A percentile compares a stretch with the other conserved stretches of the same genome.
Conservation (phyloP, 2,888 invertebrate genomes). For the Drosophila dives region DNA sequence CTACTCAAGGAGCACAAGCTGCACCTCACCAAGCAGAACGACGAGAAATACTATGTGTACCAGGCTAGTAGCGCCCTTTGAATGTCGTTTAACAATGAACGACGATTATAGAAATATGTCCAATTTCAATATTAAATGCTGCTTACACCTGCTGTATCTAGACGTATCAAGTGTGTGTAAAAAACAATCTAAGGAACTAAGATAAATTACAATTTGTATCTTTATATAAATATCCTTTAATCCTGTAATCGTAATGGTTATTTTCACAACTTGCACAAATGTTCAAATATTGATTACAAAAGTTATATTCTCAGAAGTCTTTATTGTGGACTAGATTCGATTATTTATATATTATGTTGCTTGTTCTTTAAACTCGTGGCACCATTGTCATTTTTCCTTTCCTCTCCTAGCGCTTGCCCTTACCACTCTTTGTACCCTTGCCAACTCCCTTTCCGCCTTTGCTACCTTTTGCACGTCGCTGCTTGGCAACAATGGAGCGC, state of each 20-base stretch:
- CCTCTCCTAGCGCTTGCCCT: constrained; percentile 35
- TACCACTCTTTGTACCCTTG: constrained; percentile 50
- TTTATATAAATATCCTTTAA: background rate
- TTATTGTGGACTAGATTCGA: too few relatives aligned
- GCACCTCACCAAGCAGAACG: constrained; percentile 84
- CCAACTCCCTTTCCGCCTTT: constrained; percentile 45
- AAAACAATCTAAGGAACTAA: background rate
- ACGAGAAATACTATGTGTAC: constrained; percentile 70
- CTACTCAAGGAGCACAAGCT: constrained; percentile 90
- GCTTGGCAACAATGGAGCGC: constrained; percentile 86
- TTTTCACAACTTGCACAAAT: too few relatives aligned
- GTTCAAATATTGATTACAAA: too few relatives aligned
- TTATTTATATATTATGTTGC: too few relatives aligned
- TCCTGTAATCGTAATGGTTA: too few relatives aligned
- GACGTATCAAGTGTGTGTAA: background rate
- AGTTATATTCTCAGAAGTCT: too few relatives aligned
- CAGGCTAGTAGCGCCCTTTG: constrained; percentile 67
- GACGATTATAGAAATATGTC: too few relatives aligned
- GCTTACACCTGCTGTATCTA: too few relatives aligned
- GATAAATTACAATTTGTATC: background rate
- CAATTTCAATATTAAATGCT: background rate
- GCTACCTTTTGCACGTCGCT: constrained; percentile 73
- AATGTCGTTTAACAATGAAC: background rate
- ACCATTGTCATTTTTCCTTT: constrained; percentile 3
- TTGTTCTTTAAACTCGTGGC: too few relatives aligned